Percentiles rank a stretch among this genome's conserved stretches.
Conservation (phyloP, 2,113 vertebrate species). For the Planiliza haematocheilus region DNA sequence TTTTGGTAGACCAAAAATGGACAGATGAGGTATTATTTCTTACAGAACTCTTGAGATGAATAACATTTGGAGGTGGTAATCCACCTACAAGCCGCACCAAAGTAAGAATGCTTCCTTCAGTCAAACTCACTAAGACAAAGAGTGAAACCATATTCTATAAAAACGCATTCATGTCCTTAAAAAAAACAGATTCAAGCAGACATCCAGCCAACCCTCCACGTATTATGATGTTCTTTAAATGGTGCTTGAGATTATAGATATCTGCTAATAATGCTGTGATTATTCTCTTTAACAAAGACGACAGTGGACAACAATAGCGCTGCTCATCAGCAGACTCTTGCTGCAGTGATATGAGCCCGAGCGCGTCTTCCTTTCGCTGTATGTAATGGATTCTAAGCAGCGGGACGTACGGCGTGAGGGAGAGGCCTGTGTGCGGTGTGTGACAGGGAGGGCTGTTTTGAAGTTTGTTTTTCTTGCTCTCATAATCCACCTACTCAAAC, state of each 20-base stretch:
- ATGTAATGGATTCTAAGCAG: conserved; percentile 56
- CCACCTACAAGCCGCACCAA: too few relatives aligned
- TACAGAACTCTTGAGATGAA: too few relatives aligned
- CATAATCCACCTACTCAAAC: conserved; percentile 70
- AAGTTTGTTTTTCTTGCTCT: conserved; percentile 76
- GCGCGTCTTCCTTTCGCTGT: conserved; percentile 17
- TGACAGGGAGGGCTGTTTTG: conserved; percentile 66
- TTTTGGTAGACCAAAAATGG: too few relatives aligned
- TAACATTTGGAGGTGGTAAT: too few relatives aligned
- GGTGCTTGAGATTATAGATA: conserved; percentile 15
- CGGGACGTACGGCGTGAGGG: conserved; percentile 42
- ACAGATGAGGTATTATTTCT: too few relatives aligned
- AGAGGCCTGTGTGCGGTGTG: conserved; percentile 37
- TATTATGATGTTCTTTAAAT: conserved; percentile 16
- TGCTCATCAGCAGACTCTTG: conserved; percentile 20
- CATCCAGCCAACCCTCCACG: not conserved
- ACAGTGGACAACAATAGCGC: conserved; percentile 16
- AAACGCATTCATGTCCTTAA: not conserved
- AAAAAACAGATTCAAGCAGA: not conserved
- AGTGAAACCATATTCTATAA: too few relatives aligned
- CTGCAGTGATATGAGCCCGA: conserved; percentile 8
- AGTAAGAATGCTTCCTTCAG: too few relatives aligned
- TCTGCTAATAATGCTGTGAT: not conserved
- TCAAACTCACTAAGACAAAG: too few relatives aligned
- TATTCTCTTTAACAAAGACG: conserved; percentile 12